Evolutionary conservation across 2,888 invertebrate genomes (phyloP).

Genomic region (Parthenolecanium corni): DNA sequence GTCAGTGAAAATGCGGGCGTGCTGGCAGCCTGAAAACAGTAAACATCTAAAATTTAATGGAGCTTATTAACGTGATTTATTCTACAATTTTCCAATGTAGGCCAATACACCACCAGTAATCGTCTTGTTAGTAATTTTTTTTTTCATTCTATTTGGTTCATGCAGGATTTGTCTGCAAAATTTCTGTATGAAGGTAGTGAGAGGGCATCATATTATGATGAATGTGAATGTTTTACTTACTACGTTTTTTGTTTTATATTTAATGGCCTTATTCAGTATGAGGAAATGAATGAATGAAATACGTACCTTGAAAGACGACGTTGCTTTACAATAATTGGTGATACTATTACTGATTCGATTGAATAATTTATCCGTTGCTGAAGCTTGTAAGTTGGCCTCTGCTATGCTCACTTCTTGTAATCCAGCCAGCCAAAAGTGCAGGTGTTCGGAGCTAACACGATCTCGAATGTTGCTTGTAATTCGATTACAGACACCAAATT

Average conservation of each 20-base stretch:
- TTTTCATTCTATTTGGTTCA: too few relatives aligned
- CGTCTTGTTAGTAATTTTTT: too few relatives aligned
- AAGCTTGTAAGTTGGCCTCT: conserved; percentile 51
- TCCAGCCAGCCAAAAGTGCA: conserved; percentile 77
- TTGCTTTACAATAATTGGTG: conserved; percentile 52
- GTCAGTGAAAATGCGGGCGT: conserved; percentile 51
- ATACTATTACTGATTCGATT: conserved; percentile 42
- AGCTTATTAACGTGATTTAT: not conserved
- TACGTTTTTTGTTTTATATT: too few relatives aligned
- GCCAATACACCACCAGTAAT: too few relatives aligned
- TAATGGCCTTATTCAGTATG: too few relatives aligned
- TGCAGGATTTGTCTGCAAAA: too few relatives aligned
- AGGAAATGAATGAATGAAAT: not conserved
- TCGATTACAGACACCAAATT: conserved; percentile 56
- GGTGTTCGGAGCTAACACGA: conserved; percentile 70
- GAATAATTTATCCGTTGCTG: conserved; percentile 42
- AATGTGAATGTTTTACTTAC: too few relatives aligned
- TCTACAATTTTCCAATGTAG: not conserved
- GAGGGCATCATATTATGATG: too few relatives aligned
- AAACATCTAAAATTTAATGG: not conserved
- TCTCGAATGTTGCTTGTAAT: conserved; percentile 53
- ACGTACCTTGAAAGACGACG: conserved; percentile 47
- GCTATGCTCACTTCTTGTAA: conserved; percentile 64
- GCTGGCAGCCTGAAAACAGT: conserved; percentile 52
- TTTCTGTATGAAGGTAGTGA: too few relatives aligned